Percentiles rank a stretch among this genome's conserved stretches.
phyloP scores from a whole-genome alignment of 2,888 invertebrate species.

The Campoplex capitator region DNA sequence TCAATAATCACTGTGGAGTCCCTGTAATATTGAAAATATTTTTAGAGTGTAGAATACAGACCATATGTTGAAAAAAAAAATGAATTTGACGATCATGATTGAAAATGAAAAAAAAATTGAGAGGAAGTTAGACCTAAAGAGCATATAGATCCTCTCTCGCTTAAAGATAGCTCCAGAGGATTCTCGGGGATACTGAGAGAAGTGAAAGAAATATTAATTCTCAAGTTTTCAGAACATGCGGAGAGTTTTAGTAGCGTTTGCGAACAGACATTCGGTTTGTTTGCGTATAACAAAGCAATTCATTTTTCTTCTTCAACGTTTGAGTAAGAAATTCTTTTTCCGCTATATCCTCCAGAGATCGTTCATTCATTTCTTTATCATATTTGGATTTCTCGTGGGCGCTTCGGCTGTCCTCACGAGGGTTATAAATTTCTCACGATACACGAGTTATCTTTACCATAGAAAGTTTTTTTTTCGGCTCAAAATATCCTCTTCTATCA shows the following conservation, averaged over 20 bases:
- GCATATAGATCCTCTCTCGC: constrained; percentile 27
- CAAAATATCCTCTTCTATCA: constrained; percentile 1
- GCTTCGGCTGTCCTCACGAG: constrained; percentile 44
- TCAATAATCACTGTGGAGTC: not conserved
- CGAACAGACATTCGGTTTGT: constrained; percentile 53
- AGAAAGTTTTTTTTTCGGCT: constrained; percentile 38
- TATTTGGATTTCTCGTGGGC: constrained; percentile 53
- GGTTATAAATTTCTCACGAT: constrained; percentile 55
- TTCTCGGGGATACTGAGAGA: constrained; percentile 7
- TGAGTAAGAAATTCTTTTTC: constrained; percentile 53
- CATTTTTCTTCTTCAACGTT: constrained; percentile 53
- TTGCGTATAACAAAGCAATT: constrained; percentile 59
- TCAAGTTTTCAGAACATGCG: constrained; percentile 50
- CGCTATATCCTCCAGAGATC: constrained; percentile 32
- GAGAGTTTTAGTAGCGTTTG: constrained; percentile 14
- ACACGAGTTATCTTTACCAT: constrained; percentile 32
- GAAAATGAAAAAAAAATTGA: constrained; percentile 30
- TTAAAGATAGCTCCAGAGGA: not conserved
- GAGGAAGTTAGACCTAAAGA: constrained; percentile 1
- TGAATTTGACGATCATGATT: not conserved
- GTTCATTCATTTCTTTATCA: constrained; percentile 52
- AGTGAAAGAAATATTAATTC: constrained; percentile 57
- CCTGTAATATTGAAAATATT: not conserved
- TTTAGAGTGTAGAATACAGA: not conserved
- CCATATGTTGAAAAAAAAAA: not conserved